phyloP scores from a whole-genome alignment of 2,797 vertebrate genomes.

The Arctocebus calabarensis region DNA sequence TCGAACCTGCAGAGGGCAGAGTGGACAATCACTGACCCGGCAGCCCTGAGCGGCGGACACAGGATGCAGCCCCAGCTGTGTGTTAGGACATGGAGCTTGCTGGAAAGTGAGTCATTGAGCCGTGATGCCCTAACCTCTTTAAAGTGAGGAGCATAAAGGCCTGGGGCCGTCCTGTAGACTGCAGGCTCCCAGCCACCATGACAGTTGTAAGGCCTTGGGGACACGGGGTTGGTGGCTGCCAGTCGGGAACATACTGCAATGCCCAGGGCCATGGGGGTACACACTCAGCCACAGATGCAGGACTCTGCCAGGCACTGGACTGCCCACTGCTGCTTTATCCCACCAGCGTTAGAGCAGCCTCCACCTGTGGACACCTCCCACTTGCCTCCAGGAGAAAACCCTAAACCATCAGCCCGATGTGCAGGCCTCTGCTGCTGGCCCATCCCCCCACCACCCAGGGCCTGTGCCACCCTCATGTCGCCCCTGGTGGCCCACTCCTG shows the following conservation, averaged over 20 bases:
- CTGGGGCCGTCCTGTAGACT: too few relatives aligned
- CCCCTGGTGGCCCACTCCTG: too few relatives aligned
- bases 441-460: too few relatives aligned
- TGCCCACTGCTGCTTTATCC: too few relatives aligned
- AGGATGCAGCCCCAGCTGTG: background rate
- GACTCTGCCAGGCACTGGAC: background rate
- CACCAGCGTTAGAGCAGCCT: too few relatives aligned
- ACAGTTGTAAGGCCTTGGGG: background rate
- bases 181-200: too few relatives aligned
- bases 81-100: background rate
- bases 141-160: too few relatives aligned
- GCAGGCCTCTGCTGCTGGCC: background rate
- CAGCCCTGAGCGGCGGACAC: background rate
- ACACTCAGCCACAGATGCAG: fast-evolving
- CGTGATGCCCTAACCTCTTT: fast-evolving
- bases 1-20: background rate
- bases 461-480: too few relatives aligned
- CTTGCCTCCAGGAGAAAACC: background rate
- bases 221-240: background rate
- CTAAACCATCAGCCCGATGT: background rate
- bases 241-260: fast-evolving
- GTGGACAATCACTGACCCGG: fast-evolving
- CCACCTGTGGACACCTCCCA: too few relatives aligned
- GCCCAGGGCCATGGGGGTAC: background rate
- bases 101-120: background rate